phyloP scores from a whole-genome alignment of 64 coral and sea anemone species.

The Orbicella faveolata region DNA sequence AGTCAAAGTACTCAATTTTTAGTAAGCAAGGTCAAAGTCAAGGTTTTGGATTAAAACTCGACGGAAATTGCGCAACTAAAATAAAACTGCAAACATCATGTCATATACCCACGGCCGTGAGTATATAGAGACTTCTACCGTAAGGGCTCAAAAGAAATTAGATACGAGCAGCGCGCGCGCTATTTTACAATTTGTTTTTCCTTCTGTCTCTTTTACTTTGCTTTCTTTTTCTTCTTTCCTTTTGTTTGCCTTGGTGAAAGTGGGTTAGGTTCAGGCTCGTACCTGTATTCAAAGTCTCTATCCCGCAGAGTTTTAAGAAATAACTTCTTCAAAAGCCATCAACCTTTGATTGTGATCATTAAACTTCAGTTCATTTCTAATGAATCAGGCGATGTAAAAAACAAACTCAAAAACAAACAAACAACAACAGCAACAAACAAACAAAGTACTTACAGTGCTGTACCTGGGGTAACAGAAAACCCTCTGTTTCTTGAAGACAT shows the following conservation, averaged over 20 bases:
- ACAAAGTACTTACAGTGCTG: neutral
- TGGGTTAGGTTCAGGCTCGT: neutral
- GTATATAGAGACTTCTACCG: too few relatives aligned
- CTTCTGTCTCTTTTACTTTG: too few relatives aligned
- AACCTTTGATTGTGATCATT: neutral
- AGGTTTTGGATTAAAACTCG: too few relatives aligned
- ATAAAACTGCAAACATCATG: too few relatives aligned
- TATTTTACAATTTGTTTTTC: too few relatives aligned
- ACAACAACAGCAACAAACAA: neutral
- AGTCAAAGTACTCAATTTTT: too few relatives aligned
- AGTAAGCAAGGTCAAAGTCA: too few relatives aligned
- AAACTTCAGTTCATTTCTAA: neutral
- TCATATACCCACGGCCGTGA: too few relatives aligned
- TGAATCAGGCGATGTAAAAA: neutral
- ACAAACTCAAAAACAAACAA: neutral
- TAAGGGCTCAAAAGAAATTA: too few relatives aligned
- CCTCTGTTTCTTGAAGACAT: neutral
- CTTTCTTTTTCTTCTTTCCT: too few relatives aligned
- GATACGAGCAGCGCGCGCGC: too few relatives aligned
- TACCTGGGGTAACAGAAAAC: neutral
- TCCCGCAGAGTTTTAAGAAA: neutral
- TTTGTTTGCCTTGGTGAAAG: neutral
- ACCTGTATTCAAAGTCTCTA: neutral
- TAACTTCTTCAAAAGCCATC: neutral
- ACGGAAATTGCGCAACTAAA: too few relatives aligned